Conservation (phyloP, 2,797 vertebrate genomes). For the Oreonectes daqikongensis region DNA sequence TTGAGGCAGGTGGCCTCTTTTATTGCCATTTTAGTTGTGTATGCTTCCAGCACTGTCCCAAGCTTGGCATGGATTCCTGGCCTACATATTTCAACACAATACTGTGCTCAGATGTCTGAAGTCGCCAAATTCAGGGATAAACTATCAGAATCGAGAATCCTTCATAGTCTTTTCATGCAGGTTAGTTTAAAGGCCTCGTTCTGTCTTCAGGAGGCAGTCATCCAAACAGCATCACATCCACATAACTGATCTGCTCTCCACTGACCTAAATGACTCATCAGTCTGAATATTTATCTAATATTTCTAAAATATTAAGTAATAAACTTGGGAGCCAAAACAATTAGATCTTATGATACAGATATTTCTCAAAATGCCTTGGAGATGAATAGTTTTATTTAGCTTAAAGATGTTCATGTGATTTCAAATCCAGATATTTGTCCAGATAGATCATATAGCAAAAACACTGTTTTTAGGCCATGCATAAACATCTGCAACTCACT, state of each 20-base stretch:
- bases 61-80: background rate
- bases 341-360: too few species aligned
- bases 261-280: constrained; percentile 5
- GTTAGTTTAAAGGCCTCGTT: constrained; percentile 18
- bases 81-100: constrained; percentile 23
- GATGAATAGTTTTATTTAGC: too few species aligned
- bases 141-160: constrained; percentile 6
- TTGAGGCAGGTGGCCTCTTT: background rate
- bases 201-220: constrained; percentile 27
- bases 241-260: constrained; percentile 20
- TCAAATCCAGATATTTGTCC: too few species aligned
- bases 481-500: too few species aligned
- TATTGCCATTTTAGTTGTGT: background rate
- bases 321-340: background rate
- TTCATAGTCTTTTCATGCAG: constrained; percentile 13
- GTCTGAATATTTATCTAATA: background rate
- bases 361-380: too few species aligned
- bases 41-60: background rate
- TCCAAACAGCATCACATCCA: constrained; percentile 24
- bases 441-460: too few species aligned
- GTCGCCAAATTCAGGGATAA: constrained; percentile 1
- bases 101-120: constrained; percentile 19
- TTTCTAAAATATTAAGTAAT: background rate
- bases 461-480: too few species aligned
- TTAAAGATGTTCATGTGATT: too few species aligned